phyloP scores from a whole-genome alignment of 1,140 invertebrate species.

The Trinorchestia longiramus region DNA sequence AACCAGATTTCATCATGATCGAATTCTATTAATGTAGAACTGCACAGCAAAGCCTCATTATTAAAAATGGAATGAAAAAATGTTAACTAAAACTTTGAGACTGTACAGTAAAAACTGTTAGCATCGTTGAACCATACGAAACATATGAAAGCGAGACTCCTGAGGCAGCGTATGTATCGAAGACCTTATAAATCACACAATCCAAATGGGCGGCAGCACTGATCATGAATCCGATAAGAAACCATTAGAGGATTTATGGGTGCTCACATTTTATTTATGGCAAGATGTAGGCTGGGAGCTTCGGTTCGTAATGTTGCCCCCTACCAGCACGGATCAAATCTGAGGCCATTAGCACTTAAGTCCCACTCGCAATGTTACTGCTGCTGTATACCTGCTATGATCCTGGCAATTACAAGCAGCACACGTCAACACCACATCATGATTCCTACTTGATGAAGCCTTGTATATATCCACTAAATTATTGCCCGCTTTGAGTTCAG shows the following conservation, averaged over 20 bases:
- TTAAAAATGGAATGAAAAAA: background rate
- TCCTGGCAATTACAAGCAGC: slow-evolving; percentile 12
- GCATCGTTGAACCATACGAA: background rate
- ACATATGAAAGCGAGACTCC: background rate
- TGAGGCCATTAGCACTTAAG: slow-evolving; percentile 39
- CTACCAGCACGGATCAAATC: background rate
- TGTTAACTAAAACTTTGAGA: background rate
- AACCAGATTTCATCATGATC: too few species aligned
- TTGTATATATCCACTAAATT: background rate
- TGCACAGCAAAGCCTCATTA: too few species aligned
- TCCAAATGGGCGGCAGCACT: background rate
- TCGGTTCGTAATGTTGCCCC: slow-evolving; percentile 31
- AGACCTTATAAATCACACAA: background rate
- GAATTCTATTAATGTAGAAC: too few species aligned
- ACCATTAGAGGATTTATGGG: slow-evolving; percentile 42
- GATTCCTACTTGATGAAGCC: background rate
- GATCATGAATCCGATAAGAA: slow-evolving; percentile 27
- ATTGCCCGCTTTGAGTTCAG: background rate
- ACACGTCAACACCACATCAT: background rate
- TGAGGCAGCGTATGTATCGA: background rate
- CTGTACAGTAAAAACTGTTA: background rate
- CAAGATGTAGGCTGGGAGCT: slow-evolving; percentile 15
- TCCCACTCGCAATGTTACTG: slow-evolving; percentile 6
- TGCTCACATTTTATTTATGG: slow-evolving; percentile 33
- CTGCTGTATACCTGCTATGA: slow-evolving; percentile 8